Base-by-base conservation (phyloP, 1,140 invertebrate species). In the Maniola jurtina region DNA sequence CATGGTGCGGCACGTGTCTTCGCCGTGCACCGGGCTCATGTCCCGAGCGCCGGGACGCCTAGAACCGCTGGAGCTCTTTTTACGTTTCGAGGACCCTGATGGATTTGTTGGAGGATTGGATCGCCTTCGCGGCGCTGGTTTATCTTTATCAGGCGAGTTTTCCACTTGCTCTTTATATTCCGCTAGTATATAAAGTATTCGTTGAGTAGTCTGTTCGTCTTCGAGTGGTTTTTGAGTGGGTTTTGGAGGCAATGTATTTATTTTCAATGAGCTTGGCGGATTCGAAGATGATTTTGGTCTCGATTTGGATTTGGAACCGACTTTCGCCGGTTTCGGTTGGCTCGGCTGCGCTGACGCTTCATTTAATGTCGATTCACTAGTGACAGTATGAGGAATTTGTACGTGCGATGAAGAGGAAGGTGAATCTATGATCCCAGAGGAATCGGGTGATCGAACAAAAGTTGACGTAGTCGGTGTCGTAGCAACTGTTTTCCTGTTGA, bases 81-180 rank as follows among this genome's bases (percentile, higher is more conserved):
- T 96, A 10, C 95, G 89, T 72, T 96, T 96, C 0, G 94, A 93
- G 6, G 93, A 93, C 42, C 94, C 92, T 70, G 92, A 92, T 6
- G 95, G 94, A 88, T 95, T 95, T 0, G 94, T 94, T 0, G 95
- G 94, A 6, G 94, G 94, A 83, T 96, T 95, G 0, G 94, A 94
- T 61, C 95, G 91, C 77, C 95, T 91, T 66, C 95, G 89, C 0
- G 95, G 95, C 1, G 95, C 95, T 0, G 95, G 95, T 82, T 96
- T 96, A 81, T 96, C 95, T 79, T 96, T 96, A 82, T 96, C 95
- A 0, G 95, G 95, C 5, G 95, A 96, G 80, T 96, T 96, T 62
- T 95, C 90, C 40, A 96, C 86, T 75, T 96, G 95, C 74, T 96
- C 95, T 47, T 95, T 95, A 83, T 96, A 96, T 76, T 96, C 94